Percentiles rank a stretch among this genome's conserved stretches.
Conservation (phyloP, 2,888 invertebrate species). For the Stenodema calcarata region DNA sequence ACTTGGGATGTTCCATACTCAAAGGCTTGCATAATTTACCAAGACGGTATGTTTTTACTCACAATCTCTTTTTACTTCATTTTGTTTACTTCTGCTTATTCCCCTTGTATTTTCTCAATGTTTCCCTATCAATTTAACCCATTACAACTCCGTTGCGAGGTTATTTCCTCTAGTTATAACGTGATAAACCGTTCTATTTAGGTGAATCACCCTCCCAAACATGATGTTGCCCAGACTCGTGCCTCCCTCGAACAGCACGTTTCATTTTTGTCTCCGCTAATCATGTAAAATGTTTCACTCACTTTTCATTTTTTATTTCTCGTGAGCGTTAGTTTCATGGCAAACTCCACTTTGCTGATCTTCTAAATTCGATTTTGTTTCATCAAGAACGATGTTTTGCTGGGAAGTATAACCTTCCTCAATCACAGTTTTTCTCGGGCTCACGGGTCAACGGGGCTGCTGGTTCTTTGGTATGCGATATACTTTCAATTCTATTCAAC, state of each 20-base stretch:
- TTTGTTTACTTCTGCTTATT: neutral
- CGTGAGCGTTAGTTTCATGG: neutral
- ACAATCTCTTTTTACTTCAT: neutral
- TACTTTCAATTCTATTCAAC: too few relatives aligned
- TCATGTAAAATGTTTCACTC: neutral
- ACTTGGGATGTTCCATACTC: slow-evolving; percentile 16
- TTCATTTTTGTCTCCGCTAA: neutral
- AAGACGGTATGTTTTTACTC: slow-evolving; percentile 40
- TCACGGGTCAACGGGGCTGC: neutral
- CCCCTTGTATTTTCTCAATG: neutral
- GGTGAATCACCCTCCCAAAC: neutral
- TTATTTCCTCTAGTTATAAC: neutral
- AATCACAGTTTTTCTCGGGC: neutral
- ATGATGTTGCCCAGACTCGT: slow-evolving; percentile 14
- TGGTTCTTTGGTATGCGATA: too few relatives aligned
- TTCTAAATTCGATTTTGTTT: neutral
- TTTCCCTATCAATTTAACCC: neutral
- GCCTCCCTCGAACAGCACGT: neutral
- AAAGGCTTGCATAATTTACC: slow-evolving; percentile 42
- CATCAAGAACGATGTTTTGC: neutral
- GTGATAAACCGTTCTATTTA: neutral
- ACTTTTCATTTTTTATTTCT: neutral
- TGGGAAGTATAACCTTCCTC: neutral
- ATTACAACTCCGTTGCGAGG: neutral
- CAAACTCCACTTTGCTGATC: neutral